Evolutionary conservation across 2,888 invertebrate species (phyloP).

Genomic region (Flabesymbios commensalis): DNA sequence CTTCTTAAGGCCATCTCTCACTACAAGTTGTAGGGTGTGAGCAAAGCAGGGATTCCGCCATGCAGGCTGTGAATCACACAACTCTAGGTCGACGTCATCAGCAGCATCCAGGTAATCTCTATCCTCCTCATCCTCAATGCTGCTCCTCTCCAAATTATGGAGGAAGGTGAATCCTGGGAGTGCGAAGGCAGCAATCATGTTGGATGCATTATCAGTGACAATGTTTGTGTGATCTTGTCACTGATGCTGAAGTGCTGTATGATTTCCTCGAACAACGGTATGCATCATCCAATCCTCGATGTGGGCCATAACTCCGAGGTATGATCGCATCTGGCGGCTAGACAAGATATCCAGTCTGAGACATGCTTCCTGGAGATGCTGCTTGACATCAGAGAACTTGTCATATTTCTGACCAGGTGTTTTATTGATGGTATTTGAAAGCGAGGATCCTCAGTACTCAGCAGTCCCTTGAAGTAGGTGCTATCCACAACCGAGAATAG

Average conservation of each 20-base stretch:
- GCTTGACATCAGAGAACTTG: too few relatives aligned
- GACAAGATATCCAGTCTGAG: too few relatives aligned
- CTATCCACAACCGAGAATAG: not conserved
- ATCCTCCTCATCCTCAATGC: not conserved
- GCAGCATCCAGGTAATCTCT: not conserved
- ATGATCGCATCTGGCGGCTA: not conserved
- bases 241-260: not conserved
- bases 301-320: not conserved
- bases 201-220: not conserved
- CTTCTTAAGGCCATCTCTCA: not conserved
- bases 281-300: not conserved
- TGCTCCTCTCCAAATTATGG: not conserved
- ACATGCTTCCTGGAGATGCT: too few relatives aligned
- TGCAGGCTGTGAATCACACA: not conserved
- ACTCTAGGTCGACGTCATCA: not conserved
- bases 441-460: not conserved
- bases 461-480: not conserved
- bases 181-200: not conserved
- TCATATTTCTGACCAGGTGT: too few relatives aligned
- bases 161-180: not conserved
- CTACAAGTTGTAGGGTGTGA: not conserved
- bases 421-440: not conserved
- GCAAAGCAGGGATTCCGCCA: not conserved
- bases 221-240: not conserved
- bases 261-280: too few relatives aligned